Percentiles rank a stretch among this genome's conserved stretches.
Conservation (phyloP, 2,888 invertebrate genomes). For the Cryptocheilus praepositus region DNA sequence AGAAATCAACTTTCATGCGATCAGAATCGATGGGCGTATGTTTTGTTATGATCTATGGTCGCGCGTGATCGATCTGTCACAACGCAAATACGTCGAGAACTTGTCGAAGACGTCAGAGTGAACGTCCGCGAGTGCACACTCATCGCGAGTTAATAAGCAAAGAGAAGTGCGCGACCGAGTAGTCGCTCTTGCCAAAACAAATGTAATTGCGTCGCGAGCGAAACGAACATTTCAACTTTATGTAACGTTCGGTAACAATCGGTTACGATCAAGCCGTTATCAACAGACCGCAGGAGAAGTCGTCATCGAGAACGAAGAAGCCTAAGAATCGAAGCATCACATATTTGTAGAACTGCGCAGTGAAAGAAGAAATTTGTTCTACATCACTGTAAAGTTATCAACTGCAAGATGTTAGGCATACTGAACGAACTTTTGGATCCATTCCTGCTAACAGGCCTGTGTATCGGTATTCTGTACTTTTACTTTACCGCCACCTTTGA, state of each 20-base stretch:
- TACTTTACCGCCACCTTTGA: constrained; percentile 67
- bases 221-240: neutral
- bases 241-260: too few species aligned
- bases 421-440: constrained; percentile 36
- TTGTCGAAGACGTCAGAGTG: neutral
- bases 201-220: neutral
- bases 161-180: neutral
- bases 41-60: too few species aligned
- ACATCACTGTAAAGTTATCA: neutral
- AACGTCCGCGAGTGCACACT: neutral
- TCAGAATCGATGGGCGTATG: too few species aligned
- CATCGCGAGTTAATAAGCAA: neutral
- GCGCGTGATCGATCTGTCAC: neutral
- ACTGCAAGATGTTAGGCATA: constrained; percentile 38
- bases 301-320: neutral
- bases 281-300: neutral
- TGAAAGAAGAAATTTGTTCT: neutral
- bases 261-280: neutral
- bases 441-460: constrained; percentile 45
- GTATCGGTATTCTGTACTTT: constrained; percentile 53
- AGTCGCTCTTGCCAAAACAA: neutral
- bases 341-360: too few species aligned
- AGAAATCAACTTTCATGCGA: too few species aligned
- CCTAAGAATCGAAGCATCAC: neutral
- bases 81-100: neutral